phyloP scores from a whole-genome alignment of 2,888 invertebrate species.

The Pachycephus smyrnensis region DNA sequence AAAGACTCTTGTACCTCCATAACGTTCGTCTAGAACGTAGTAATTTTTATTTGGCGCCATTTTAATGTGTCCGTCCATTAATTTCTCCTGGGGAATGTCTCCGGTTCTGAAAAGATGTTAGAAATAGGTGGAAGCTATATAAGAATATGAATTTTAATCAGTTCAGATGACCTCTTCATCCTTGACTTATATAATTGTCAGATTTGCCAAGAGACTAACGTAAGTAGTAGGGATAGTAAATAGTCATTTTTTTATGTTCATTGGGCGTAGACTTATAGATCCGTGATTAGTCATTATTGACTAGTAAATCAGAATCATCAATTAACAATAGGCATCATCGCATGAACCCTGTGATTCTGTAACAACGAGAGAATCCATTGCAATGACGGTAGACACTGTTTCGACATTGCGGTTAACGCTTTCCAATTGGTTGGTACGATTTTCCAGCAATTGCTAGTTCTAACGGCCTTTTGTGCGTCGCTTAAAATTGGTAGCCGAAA shows the following conservation, averaged over 20 bases:
- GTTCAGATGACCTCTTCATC: background rate
- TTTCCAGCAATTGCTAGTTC: background rate
- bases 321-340: background rate
- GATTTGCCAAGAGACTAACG: background rate
- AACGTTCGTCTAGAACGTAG: background rate
- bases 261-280: no score
- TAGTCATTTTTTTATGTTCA: no score
- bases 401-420: background rate
- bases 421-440: background rate
- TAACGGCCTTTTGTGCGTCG: background rate
- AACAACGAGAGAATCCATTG: background rate
- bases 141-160: no score
- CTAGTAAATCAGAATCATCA: background rate
- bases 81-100: background rate
- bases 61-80: background rate
- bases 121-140: background rate
- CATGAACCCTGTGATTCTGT: background rate
- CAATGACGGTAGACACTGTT: background rate
- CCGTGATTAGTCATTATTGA: background rate
- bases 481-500: background rate
- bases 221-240: background rate
- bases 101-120: background rate
- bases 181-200: background rate
- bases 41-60: background rate
- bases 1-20: background rate